Base-by-base conservation (phyloP, 2,888 invertebrate genomes). In the Siphlonurus alternatus region DNA sequence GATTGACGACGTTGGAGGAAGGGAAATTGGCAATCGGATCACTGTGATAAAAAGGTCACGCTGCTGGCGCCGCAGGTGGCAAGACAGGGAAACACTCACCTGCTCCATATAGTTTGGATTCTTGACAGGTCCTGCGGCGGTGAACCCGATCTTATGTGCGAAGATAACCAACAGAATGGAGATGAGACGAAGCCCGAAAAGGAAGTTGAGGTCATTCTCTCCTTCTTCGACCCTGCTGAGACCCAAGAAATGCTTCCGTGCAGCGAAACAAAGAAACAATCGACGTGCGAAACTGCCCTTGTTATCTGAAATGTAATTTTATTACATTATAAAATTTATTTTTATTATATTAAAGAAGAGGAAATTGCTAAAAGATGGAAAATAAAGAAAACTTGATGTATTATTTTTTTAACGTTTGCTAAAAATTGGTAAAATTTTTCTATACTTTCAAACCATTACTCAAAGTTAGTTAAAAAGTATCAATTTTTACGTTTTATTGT, bases 151-250 rank as follows among this genome's bases (percentile, higher is more conserved):
- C 63, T 81, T 76, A 71, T 84, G 84, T 59, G 79, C 80, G 69
- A 80, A 70, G 5, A 81, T 81, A 25, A 84, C 78, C 24, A 81
- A 74, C 65, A 80, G 77, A 66, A 83, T 83, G 0, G 81, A 77
- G 24, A 83, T 69, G 59, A 79, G 80, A 61, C 81, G 76, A 25
- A 84, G 77, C 0, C 84, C 84, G 70, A 83, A 82, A n/a, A 84
- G 71, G 38, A 63, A 62, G 59, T 64, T 63, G 18, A 66, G 61
- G 19, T 60, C 64, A 15, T 60, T 54, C 1, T 61, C 61, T 53
- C 61, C 51, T 19, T 38, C 64, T 19, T n/a, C 24, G n/a, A 61
- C 25, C 15, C 23, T 24, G n/a, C 25, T 53, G 10, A 81, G 67
- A 76, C 80, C 68, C 72, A 66, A 63, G 64, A 72, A 74, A 67